These are phyloP conservation scores for Leiothrix lutea DNA, from an alignment of 2,113 vertebrate genomes.

Conservation along the genomic window DNA sequence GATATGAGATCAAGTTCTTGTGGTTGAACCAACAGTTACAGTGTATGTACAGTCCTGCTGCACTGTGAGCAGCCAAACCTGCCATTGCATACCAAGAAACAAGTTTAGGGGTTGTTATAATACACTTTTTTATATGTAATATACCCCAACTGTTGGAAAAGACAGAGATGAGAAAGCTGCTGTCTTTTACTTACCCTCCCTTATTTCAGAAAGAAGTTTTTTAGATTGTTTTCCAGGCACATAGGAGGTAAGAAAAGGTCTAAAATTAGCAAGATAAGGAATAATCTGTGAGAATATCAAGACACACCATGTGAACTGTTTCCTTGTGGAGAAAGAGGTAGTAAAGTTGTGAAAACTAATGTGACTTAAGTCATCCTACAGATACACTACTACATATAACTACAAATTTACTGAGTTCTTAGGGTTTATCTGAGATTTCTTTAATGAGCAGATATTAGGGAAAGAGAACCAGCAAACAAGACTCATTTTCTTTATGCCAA, in stretches of 20 bases:
- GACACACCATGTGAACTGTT: neutral
- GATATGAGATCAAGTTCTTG: neutral
- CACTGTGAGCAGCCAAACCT: neutral
- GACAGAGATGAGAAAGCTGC: neutral
- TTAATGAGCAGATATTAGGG: neutral
- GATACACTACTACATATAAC: neutral
- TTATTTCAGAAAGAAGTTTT: neutral
- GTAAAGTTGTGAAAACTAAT: constrained; percentile 17
- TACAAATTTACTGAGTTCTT: neutral
- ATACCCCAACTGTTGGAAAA: neutral
- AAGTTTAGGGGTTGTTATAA: neutral
- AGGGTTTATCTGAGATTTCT: neutral
- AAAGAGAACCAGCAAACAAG: neutral
- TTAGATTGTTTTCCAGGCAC: neutral
- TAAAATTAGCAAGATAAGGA: neutral
- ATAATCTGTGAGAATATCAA: neutral
- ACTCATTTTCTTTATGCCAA: neutral
- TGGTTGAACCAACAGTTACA: neutral
- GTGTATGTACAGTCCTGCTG: neutral
- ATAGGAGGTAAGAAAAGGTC: neutral
- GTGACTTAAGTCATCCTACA: neutral
- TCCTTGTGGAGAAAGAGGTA: constrained; percentile 47
- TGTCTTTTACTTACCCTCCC: neutral
- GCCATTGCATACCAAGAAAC: neutral
- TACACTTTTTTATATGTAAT: neutral